These are phyloP conservation scores for Trichosurus vulpecula DNA, from an alignment of 2,797 vertebrate species.

Conservation along the genomic window DNA sequence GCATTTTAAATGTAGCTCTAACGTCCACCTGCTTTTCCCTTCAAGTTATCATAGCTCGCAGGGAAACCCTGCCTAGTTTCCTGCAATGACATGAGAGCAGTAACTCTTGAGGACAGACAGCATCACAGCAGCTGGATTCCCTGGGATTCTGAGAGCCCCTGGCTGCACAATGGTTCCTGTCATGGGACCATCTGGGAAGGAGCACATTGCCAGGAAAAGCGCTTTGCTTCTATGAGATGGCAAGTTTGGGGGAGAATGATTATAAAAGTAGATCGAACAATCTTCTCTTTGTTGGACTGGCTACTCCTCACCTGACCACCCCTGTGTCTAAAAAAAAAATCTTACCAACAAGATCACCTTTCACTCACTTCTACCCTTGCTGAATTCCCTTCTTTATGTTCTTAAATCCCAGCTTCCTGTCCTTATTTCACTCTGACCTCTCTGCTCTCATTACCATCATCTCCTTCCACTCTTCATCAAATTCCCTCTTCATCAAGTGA, in stretches of 20 bases:
- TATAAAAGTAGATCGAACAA: slow-evolving; percentile 21
- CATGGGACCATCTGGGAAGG: slow-evolving; percentile 62
- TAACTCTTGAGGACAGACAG: neutral
- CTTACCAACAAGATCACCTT: neutral
- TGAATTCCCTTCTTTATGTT: slow-evolving; percentile 27
- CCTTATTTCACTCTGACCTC: slow-evolving; percentile 3
- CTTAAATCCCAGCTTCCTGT: slow-evolving; percentile 21
- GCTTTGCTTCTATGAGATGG: neutral
- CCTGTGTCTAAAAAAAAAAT: neutral
- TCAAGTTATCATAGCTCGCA: neutral
- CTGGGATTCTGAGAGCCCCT: slow-evolving; percentile 8
- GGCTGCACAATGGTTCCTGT: neutral
- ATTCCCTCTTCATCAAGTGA: slow-evolving; percentile 1
- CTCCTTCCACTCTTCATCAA: neutral
- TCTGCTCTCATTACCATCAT: neutral
- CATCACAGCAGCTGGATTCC: slow-evolving; percentile 22
- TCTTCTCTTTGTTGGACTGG: neutral
- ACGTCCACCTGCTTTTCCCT: neutral
- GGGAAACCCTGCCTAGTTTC: slow-evolving; percentile 3
- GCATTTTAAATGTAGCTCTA: neutral
- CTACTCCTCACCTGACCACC: neutral
- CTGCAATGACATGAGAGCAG: neutral
- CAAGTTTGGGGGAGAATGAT: neutral
- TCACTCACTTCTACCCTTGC: slow-evolving; percentile 1
- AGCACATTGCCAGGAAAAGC: slow-evolving; percentile 36